These are phyloP conservation scores for Uloborus plumipes DNA, from an alignment of 2,888 invertebrate genomes.

Conservation along the genomic window DNA sequence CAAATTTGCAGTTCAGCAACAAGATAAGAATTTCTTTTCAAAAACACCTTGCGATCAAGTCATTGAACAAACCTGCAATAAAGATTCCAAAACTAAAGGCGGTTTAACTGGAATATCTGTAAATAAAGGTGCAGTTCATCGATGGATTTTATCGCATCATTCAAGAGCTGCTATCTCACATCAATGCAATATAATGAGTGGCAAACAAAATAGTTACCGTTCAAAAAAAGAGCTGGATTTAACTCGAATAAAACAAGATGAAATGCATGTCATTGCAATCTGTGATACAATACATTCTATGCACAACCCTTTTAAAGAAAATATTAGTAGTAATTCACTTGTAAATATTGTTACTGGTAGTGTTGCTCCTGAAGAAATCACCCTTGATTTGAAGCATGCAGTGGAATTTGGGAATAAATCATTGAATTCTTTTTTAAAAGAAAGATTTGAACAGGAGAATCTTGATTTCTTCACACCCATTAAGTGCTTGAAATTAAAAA, in stretches of 20 bases:
- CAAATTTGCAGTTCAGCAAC: neutral
- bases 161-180: too few species aligned
- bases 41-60: neutral
- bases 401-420: too few species aligned
- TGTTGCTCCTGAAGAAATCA: too few species aligned
- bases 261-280: neutral
- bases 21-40: neutral
- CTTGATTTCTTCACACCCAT: too few species aligned
- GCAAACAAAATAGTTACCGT: neutral
- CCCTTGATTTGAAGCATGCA: too few species aligned
- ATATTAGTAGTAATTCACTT: too few species aligned
- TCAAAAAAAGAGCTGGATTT: neutral
- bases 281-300: neutral
- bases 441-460: too few species aligned
- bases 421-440: too few species aligned
- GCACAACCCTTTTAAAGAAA: too few species aligned
- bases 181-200: neutral
- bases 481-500: too few species aligned
- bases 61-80: conserved; percentile 6
- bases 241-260: conserved; percentile 1
- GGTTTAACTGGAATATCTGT: neutral
- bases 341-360: too few species aligned
- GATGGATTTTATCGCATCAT: conserved; percentile 4
- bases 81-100: conserved; percentile 6
- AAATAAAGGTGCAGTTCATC: conserved; percentile 3